Percentiles rank a stretch among this genome's conserved stretches.
Evolutionary conservation across 1,140 invertebrate species (phyloP).

Genomic region (Gonatopus flavifemur): DNA sequence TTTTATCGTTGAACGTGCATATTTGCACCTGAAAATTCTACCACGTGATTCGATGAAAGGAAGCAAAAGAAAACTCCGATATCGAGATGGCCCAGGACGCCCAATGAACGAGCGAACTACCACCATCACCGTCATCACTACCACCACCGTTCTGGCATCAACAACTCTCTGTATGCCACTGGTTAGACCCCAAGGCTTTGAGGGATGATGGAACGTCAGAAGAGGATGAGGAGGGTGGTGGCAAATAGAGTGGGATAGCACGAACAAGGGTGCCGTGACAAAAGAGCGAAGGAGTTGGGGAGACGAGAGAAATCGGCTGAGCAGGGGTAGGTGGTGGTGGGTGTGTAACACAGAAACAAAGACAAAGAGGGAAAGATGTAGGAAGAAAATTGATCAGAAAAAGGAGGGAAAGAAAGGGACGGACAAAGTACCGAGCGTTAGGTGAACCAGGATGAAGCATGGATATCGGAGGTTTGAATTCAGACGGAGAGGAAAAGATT

Average conservation of each 20-base stretch:
- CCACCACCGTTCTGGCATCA: not conserved
- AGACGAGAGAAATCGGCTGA: too few species aligned
- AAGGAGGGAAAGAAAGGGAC: constrained; percentile 17
- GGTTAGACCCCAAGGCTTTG: constrained; percentile 40
- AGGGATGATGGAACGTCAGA: constrained; percentile 43
- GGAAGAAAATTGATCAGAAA: not conserved
- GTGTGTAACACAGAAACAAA: constrained; percentile 19
- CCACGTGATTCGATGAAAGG: constrained; percentile 23
- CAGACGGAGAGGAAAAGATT: too few species aligned
- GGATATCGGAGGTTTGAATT: constrained; percentile 21
- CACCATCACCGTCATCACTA: not conserved
- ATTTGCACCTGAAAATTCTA: constrained; percentile 38
- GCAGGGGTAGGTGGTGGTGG: constrained; percentile 20
- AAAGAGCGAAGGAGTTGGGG: constrained; percentile 46
- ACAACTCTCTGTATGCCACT: constrained; percentile 23
- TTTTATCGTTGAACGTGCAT: constrained; percentile 37
- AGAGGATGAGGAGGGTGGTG: constrained; percentile 27
- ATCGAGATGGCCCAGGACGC: constrained; percentile 1
- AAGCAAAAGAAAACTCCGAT: constrained; percentile 22
- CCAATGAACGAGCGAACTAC: constrained; percentile 13
- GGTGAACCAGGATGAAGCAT: constrained; percentile 6
- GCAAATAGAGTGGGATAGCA: constrained; percentile 53
- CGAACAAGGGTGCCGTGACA: constrained; percentile 55
- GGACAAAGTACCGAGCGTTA: constrained; percentile 9
- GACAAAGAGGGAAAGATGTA: not conserved